Evolutionary conservation across 2,797 vertebrate genomes (phyloP), one percentile per base, ranked within the genome.

Genomic region (Galagoides demidoff): DNA sequence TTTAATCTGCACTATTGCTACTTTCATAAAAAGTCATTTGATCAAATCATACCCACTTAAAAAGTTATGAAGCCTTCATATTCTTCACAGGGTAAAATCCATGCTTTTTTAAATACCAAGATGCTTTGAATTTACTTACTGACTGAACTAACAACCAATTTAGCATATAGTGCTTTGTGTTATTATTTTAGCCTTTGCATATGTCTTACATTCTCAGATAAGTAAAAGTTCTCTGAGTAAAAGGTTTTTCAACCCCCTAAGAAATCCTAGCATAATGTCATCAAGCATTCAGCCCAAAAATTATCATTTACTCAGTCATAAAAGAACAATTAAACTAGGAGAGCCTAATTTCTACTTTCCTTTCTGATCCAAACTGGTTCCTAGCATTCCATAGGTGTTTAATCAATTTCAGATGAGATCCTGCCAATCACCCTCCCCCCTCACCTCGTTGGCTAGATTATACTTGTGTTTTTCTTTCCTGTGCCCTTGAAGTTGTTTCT

Each of bases 71-170:
- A 86, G 34, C 34, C 31, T 79, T 86, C 16, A 49, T 25, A 55
- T 1, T 84, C 22, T 73, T 89, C 20, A 89, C 1, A 83, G 43
- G 31, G 81, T 85, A 89, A 77, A 95, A 84, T 77, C 27, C 49
- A 89, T 92, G 94, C 39, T 96, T 85, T 85, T 37, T 84, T 96
- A 89, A n/a, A n/a, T 45, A 85, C 31, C 37, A 92, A 88, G 78
- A 92, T n/a, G 45, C 20, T 71, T 74, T 88, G 43, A 96, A 78
- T 94, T 89, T 93, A 89, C 59, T 57, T 92, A 49, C 9, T 82
- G 57, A 82, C 10, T 55, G 17, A 89, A 66, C 81, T 85, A 73
- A 57, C n/a, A 91, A 82, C n/a, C 79, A 85, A 78, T 0, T 89
- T 73, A 81, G 27, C 20, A 95, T 37, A 82, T 23, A 92, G 27